Evolutionary conservation across 2,797 vertebrate genomes (phyloP).

Genomic region (Epinephelus awoara): DNA sequence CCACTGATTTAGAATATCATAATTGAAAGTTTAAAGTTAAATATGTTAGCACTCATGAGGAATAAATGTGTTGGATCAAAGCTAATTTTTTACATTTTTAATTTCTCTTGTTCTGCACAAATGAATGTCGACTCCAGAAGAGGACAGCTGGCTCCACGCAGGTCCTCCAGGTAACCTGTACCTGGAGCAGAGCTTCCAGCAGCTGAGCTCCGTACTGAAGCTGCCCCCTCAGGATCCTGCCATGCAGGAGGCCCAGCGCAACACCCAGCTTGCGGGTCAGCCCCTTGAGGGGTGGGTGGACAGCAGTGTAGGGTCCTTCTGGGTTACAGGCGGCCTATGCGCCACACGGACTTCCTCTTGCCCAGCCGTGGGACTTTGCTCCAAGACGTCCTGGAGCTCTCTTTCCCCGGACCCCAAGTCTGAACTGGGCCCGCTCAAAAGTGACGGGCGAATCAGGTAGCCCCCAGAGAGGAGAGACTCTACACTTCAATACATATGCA

Average conservation of each 20-base stretch:
- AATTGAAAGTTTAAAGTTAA: neutral
- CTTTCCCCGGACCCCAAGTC: constrained; percentile 96
- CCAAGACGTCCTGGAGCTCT: constrained; percentile 96
- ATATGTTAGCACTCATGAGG: neutral
- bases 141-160: constrained; percentile 92
- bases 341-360: constrained; percentile 85
- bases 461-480: constrained; percentile 61
- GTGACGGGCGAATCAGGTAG: constrained; percentile 96
- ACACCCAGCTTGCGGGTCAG: constrained; percentile 85
- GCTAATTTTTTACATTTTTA: neutral
- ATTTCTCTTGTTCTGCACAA: neutral
- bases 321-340: constrained; percentile 82
- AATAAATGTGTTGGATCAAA: neutral
- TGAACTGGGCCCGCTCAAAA: constrained; percentile 93
- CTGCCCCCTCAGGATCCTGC: constrained; percentile 86
- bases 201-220: constrained; percentile 91
- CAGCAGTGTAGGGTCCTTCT: constrained; percentile 83
- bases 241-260: constrained; percentile 83
- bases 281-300: constrained; percentile 92
- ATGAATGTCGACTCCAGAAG: constrained; percentile 79
- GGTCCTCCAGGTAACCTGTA: constrained; percentile 94
- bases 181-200: constrained; percentile 96
- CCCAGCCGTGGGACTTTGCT: constrained; percentile 86
- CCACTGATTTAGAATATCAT: neutral
- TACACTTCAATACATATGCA: constrained; percentile 8